Base-by-base conservation (phyloP, 2,888 invertebrate species). In the Acronicta alni region DNA sequence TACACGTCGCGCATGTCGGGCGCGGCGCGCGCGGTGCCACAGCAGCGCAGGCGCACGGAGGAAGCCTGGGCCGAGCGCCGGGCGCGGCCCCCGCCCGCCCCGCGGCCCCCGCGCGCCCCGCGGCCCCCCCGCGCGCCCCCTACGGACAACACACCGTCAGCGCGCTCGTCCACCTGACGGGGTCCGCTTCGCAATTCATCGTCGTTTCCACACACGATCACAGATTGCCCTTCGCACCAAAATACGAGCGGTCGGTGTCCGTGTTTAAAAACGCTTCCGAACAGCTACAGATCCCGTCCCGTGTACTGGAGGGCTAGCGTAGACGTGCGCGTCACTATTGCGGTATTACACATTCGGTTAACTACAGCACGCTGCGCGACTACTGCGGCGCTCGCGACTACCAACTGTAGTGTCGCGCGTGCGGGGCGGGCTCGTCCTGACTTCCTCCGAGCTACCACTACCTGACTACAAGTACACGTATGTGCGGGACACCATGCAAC, bases 1-100 rank as follows among this genome's bases (percentile, higher is more conserved):
- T 95, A 96, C 81, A 96, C 92, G 82, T 96, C 96, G 53, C 96
- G 95, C 91, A 95, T 95, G 64, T 71, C 77, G 63, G 64, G 70
- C 76, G 64, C 75, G 16, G 14, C 42, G 30, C 47, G 42, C 42
- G 52, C 26, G 10, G 37, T 18, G 35, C 46, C 46, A 35, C 52
- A 18, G 75, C 82, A 79, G 78, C 83, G 80, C 81, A 81, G 78
- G 60, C 79, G 78, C 79, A 74, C 78, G 81, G 84, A 81, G 83
- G 85, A 82, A 82, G 83, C 83, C 82, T 61, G 70, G 42, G 72
- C 64, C 75, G 83, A 71, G 87, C 80, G 82, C 79, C 59, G 80
- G 75, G 62, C 81, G 73, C 61, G 85, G 8, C 12, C 30, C 60
- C 60, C 60, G 23, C 23, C 7, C 37, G 0, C 61, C 61, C 61